Conservation (phyloP, 2,113 vertebrate species). For the Cryptotis parvus region DNA sequence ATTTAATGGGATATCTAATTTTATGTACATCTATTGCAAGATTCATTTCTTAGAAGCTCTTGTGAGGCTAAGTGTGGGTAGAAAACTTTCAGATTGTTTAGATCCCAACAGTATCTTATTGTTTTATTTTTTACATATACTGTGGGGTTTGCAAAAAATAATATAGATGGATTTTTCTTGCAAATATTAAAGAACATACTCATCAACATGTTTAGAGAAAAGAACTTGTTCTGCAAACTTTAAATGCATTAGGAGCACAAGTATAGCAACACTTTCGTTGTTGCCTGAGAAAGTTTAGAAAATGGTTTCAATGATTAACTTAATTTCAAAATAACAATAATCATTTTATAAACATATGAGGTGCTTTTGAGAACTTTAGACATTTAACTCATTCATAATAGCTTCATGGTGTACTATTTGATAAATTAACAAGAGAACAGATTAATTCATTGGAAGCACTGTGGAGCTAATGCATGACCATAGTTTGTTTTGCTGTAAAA, state of each 20-base stretch:
- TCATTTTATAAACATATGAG: neutral
- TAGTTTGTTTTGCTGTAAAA: neutral
- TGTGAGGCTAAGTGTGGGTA: slow-evolving; percentile 73
- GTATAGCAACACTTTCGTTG: neutral
- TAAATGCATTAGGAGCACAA: neutral
- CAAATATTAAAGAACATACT: slow-evolving; percentile 66
- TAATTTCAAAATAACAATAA: neutral
- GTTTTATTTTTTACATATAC: slow-evolving; percentile 66
- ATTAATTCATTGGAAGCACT: neutral
- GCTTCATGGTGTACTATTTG: neutral
- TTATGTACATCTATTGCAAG: slow-evolving; percentile 76
- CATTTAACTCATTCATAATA: neutral
- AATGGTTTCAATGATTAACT: neutral
- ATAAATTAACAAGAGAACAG: neutral
- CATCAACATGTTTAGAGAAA: slow-evolving; percentile 52
- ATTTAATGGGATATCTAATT: slow-evolving; percentile 77
- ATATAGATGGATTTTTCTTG: slow-evolving; percentile 59
- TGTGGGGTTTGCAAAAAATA: slow-evolving; percentile 69
- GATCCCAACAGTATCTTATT: neutral
- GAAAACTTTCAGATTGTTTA: slow-evolving; percentile 72
- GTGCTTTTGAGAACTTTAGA: neutral
- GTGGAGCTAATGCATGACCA: neutral
- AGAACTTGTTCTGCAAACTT: neutral
- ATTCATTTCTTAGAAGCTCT: slow-evolving; percentile 77
- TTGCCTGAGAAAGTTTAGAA: slow-evolving; percentile 9